Conservation (phyloP, 2,113 vertebrate genomes). For the Pelecanus crispus region DNA sequence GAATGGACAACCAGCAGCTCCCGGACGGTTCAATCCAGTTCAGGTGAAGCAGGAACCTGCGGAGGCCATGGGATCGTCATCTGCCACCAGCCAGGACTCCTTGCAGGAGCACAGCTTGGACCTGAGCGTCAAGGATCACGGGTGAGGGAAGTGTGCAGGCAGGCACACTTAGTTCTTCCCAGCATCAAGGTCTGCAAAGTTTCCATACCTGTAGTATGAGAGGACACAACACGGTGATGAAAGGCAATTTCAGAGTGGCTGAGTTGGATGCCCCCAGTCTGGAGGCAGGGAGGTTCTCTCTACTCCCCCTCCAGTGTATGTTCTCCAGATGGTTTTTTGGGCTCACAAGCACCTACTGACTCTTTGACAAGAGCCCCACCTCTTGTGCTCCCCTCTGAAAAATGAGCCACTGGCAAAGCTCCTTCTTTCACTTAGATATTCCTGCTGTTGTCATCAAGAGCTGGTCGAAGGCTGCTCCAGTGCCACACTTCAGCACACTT, state of each 20-base stretch:
- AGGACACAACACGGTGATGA: neutral
- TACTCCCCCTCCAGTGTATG: neutral
- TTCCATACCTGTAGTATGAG: neutral
- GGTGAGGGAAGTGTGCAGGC: constrained; percentile 68
- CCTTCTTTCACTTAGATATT: neutral
- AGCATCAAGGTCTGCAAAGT: neutral
- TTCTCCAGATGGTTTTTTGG: neutral
- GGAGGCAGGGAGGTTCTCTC: neutral
- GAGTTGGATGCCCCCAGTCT: neutral
- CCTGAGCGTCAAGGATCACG: constrained; percentile 90
- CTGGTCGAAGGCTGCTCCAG: neutral
- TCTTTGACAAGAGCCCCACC: neutral
- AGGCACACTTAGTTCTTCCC: neutral
- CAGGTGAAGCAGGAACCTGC: constrained; percentile 86
- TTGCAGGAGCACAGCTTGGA: constrained; percentile 92
- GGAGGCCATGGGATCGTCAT: constrained; percentile 61
- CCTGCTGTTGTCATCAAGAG: neutral
- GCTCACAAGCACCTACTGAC: neutral
- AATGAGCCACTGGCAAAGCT: neutral
- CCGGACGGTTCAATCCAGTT: constrained; percentile 81
- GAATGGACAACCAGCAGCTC: constrained; percentile 78
- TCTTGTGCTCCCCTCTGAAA: neutral
- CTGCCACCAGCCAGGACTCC: constrained; percentile 75
- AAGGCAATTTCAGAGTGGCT: neutral
- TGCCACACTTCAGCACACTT: neutral